Base-by-base conservation (phyloP, 2,888 invertebrate species). In the Notodonta dromedarius region DNA sequence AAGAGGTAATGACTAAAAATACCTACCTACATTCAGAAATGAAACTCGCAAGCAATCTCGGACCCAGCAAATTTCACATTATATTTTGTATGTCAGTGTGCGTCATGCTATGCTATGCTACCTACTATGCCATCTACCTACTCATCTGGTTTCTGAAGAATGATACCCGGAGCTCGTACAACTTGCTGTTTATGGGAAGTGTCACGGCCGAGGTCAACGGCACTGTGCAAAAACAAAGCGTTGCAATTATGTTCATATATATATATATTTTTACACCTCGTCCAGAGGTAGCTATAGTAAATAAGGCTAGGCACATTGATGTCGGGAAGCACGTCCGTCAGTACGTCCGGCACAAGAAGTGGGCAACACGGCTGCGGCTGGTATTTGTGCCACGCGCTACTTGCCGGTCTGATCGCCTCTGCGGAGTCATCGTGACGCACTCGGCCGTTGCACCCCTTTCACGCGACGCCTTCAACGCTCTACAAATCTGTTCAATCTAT, bases 391-490 rank as follows among this genome's bases (percentile, higher is more conserved):
- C 92, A 78, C 80, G 90, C 82, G 80, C 89, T 76, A 89, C 87
- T 88, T 87, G 84, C 70, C 69, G 77, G 72, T 69, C 70, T 70
- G 67, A 73, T 78, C 70, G 69, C 70, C 70, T 67, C 59, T 60
- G 69, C 66, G 50, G 52, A 61, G 67, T 68, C 73, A 66, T 67
- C 75, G 74, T 84, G 80, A 82, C 84, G 84, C 85, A 50, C 82
- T 84, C 86, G 91, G 91, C 88, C 93, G 82, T 90, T 91, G 91
- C 91, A 91, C 93, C 90, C 90, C 89, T 91, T 91, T 93, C 92
- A 88, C 91, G 89, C 83, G 78, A 83, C 61, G 79, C 74, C 85
- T 89, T 86, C 83, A 88, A 91, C 88, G 93, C 92, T 92, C 93
- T 91, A 93, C 86, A 91, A 91, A 93, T 84, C 84, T 79, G 85